Conservation (phyloP, 2,113 vertebrate genomes). For the Camelus dromedarius region DNA sequence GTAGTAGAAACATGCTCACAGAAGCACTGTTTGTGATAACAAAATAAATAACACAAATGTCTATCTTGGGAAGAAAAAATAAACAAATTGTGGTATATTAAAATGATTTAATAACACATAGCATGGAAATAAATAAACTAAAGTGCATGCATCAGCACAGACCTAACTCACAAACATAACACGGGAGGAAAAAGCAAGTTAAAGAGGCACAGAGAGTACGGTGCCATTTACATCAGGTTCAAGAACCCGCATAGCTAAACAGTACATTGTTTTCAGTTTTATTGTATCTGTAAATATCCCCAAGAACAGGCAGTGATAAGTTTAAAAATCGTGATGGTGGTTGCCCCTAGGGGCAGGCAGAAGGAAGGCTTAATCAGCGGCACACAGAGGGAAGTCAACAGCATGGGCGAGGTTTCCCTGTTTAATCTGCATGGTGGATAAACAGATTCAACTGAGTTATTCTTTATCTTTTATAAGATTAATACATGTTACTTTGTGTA, state of each 20-base stretch:
- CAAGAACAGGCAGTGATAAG: not conserved
- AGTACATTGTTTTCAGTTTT: not conserved
- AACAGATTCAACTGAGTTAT: not conserved
- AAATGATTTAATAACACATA: not conserved
- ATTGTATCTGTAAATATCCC: not conserved
- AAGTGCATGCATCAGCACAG: not conserved
- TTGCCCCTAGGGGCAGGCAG: not conserved
- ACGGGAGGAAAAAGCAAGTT: not conserved
- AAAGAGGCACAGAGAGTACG: not conserved
- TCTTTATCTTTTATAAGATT: not conserved
- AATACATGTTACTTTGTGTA: not conserved
- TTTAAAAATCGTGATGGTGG: not conserved
- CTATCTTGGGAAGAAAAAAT: not conserved
- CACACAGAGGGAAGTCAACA: not conserved
- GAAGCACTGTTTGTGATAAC: not conserved
- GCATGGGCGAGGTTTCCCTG: not conserved
- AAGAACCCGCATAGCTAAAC: not conserved
- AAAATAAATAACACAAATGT: not conserved
- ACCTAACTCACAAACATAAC: not conserved
- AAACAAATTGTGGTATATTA: not conserved
- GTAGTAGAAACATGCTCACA: not conserved
- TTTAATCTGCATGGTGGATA: not conserved
- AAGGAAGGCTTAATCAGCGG: not conserved
- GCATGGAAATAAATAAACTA: not conserved
- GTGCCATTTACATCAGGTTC: not conserved